Conservation (phyloP, 2,888 invertebrate genomes). For the Galerucella calmariensis region DNA sequence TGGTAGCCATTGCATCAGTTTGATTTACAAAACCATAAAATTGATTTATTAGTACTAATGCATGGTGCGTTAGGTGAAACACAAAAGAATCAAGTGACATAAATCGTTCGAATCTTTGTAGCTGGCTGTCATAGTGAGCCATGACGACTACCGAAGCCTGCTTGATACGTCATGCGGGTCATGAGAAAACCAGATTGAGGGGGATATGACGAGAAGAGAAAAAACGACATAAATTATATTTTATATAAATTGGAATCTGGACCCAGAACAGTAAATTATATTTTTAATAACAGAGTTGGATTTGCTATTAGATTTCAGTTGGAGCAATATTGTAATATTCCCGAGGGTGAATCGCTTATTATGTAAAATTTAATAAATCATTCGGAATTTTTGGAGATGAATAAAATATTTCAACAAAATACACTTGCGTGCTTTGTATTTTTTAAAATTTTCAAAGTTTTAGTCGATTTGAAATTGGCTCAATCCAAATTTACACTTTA, state of each 20-base stretch:
- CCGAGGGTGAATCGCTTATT: slow-evolving; percentile 1
- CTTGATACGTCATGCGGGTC: slow-evolving; percentile 50
- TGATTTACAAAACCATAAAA: slow-evolving; percentile 67
- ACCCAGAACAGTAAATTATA: slow-evolving; percentile 8
- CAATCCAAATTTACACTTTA: no score
- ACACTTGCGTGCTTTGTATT: neutral
- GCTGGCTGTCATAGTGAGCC: slow-evolving; percentile 59
- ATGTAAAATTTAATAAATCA: slow-evolving; percentile 3
- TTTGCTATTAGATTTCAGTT: slow-evolving; percentile 5
- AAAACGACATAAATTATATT: slow-evolving; percentile 51
- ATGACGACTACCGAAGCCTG: slow-evolving; percentile 44
- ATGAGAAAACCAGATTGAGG: slow-evolving; percentile 54
- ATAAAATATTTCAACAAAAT: neutral
- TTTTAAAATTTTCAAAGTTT: no score
- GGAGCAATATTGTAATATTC: neutral
- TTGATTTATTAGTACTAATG: slow-evolving; percentile 66
- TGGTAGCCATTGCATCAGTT: slow-evolving; percentile 60
- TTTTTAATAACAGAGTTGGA: slow-evolving; percentile 8
- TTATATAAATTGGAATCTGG: slow-evolving; percentile 55
- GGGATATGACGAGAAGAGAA: slow-evolving; percentile 45
- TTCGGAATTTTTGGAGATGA: neutral
- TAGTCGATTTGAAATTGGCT: no score
- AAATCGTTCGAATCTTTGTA: slow-evolving; percentile 65
- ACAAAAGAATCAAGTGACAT: slow-evolving; percentile 65
- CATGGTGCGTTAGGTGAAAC: slow-evolving; percentile 65